Conservation (phyloP, 2,888 invertebrate species). For the Cephus pulcher region DNA sequence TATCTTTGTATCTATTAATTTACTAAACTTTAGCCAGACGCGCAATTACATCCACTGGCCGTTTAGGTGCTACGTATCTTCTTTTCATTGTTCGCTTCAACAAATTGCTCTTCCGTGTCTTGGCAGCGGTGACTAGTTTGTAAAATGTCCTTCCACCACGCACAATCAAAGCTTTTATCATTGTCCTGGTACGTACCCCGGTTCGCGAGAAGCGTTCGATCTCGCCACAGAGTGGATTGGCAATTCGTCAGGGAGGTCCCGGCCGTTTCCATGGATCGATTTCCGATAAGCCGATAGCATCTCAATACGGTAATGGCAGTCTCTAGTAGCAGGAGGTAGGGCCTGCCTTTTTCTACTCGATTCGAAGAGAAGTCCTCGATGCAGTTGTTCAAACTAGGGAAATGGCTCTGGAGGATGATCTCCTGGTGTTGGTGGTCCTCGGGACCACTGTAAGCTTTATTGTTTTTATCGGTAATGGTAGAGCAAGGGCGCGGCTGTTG, state of each 20-base stretch:
- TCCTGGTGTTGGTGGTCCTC: background rate
- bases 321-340: background rate
- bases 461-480: conserved; percentile 26
- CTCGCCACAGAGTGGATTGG: conserved; percentile 33
- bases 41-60: background rate
- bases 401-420: background rate
- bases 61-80: background rate
- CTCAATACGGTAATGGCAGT: conserved; percentile 39
- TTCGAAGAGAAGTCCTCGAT: background rate
- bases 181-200: background rate
- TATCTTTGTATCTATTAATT: background rate
- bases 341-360: background rate
- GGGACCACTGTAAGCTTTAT: background rate
- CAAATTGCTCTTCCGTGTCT: too few relatives aligned
- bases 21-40: background rate
- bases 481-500: conserved; percentile 41
- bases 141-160: background rate
- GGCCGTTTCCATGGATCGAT: conserved; percentile 24
- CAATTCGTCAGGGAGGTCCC: conserved; percentile 32
- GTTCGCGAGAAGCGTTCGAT: conserved; percentile 6
- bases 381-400: background rate
- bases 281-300: conserved; percentile 30
- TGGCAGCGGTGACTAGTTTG: too few relatives aligned
- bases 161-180: background rate
- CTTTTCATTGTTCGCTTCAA: background rate